Evolutionary conservation across 2,797 vertebrate species (phyloP).

Genomic region (Parauchenoglanis ngamensis): DNA sequence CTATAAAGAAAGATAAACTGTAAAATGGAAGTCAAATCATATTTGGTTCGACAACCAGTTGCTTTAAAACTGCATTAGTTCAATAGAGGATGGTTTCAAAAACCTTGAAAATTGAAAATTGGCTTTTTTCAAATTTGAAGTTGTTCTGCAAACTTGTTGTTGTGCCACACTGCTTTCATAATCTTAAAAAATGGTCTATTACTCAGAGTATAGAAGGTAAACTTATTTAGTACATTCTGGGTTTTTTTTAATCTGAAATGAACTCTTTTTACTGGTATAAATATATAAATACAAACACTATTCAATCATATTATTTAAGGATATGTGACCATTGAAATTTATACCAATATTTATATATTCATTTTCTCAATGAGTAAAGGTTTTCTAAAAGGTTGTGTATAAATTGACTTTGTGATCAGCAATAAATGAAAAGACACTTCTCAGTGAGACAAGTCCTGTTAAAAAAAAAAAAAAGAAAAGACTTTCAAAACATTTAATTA

Average conservation of each 20-base stretch:
- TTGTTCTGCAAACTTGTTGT: neutral
- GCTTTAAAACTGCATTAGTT: neutral
- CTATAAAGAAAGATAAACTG: neutral
- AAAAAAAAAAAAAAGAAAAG: neutral
- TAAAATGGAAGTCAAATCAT: neutral
- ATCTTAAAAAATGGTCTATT: neutral
- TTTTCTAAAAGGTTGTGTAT: neutral
- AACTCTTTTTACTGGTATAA: neutral
- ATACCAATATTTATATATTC: neutral
- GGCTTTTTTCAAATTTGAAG: too few relatives aligned
- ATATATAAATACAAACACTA: neutral
- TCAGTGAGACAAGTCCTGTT: too few relatives aligned
- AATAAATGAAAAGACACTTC: neutral
- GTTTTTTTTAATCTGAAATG: neutral
- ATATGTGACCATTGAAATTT: neutral
- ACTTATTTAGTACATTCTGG: neutral
- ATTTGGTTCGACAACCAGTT: neutral
- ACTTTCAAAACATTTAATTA: neutral
- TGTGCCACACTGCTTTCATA: neutral
- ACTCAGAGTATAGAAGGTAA: neutral
- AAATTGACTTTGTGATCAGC: neutral
- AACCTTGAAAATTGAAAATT: neutral
- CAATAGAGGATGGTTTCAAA: neutral
- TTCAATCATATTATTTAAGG: neutral
- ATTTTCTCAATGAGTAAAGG: neutral